A percentile compares a stretch with the other conserved stretches of the same genome.
Evolutionary conservation across 1,140 invertebrate species (phyloP).

Genomic region (Ostrea edulis): DNA sequence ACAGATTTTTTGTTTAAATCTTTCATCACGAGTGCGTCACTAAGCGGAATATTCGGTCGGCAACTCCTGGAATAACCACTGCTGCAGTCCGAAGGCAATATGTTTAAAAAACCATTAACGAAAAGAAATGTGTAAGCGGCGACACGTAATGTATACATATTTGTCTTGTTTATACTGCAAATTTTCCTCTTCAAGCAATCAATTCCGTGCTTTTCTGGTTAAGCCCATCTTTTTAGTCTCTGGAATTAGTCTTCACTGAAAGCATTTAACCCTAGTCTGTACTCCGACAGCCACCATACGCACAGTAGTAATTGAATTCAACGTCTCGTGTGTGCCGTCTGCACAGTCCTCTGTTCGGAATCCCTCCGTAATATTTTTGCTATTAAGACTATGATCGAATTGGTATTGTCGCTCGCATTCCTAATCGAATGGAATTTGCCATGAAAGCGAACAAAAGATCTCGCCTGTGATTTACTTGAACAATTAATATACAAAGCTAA

Average conservation of each 20-base stretch:
- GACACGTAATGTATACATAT: neutral
- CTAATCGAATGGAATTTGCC: constrained; percentile 14
- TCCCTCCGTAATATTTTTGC: neutral
- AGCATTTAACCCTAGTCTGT: constrained; percentile 6
- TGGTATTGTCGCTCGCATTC: constrained; percentile 5
- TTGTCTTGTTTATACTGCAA: neutral
- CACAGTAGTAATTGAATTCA: neutral
- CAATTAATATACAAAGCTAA: neutral
- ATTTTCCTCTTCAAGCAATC: neutral
- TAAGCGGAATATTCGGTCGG: neutral
- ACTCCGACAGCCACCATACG: neutral
- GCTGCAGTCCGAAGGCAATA: neutral
- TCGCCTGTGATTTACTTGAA: neutral
- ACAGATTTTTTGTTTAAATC: neutral
- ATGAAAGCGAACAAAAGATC: neutral
- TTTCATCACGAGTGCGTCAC: neutral
- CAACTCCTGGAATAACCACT: neutral
- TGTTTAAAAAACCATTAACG: constrained; percentile 13
- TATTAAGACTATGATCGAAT: neutral
- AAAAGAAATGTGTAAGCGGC: neutral
- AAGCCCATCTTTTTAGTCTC: neutral
- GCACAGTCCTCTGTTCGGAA: neutral
- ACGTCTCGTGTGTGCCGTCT: neutral
- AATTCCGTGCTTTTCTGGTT: neutral
- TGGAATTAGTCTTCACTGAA: constrained; percentile 16